phyloP scores from a whole-genome alignment of 2,113 vertebrate genomes.

The Platanista minor region DNA sequence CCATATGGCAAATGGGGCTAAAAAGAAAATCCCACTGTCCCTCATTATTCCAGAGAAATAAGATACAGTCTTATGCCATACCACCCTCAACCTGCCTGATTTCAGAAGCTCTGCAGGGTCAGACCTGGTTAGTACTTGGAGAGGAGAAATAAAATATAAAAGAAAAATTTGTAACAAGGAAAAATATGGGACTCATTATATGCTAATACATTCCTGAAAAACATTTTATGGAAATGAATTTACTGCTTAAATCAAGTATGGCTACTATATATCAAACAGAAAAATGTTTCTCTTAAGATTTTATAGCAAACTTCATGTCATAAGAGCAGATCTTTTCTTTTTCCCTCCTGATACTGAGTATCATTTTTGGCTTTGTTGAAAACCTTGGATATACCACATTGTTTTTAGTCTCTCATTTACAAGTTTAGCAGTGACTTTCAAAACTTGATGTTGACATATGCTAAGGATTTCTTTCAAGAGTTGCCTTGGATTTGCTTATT shows the following conservation, averaged over 20 bases:
- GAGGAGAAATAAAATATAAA: background rate
- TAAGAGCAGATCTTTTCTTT: background rate
- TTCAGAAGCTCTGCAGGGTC: background rate
- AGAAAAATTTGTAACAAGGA: background rate
- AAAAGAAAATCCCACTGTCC: background rate
- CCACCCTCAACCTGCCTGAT: background rate
- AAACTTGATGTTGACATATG: background rate
- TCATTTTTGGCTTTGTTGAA: conserved; percentile 15
- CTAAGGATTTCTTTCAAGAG: background rate
- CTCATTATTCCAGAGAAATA: conserved; percentile 28
- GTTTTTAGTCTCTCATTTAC: conserved; percentile 24
- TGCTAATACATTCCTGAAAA: conserved; percentile 1
- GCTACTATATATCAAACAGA: background rate
- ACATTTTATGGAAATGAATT: conserved; percentile 12
- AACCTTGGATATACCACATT: background rate
- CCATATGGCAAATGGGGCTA: background rate
- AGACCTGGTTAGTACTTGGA: background rate
- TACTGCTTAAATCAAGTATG: background rate
- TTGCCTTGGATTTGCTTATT: background rate
- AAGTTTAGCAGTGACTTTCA: conserved; percentile 1
- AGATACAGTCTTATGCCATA: background rate
- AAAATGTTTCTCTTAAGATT: background rate
- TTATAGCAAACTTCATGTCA: background rate
- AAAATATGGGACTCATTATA: background rate
- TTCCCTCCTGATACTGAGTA: background rate